Evolutionary conservation across 2,888 invertebrate species (phyloP), one percentile per base, ranked within the genome.

Genomic region (Lydus trimaculatus): DNA sequence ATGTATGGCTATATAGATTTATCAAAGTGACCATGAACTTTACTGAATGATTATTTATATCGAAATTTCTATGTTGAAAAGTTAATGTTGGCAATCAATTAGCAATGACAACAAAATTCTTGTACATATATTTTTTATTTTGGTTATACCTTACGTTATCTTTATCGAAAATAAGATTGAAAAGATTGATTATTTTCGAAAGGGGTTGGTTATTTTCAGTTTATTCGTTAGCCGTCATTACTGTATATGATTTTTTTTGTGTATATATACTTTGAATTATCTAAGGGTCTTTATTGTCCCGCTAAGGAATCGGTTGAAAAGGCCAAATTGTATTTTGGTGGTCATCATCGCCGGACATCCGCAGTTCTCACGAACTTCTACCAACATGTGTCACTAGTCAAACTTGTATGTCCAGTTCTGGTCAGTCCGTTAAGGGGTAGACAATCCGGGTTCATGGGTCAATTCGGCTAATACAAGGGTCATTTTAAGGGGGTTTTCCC

Each of bases 391-490:
- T 81, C 80, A 81, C 79, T 77, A 77, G 78, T 76, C 76, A 78
- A 81, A 81, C 81, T 78, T 78, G 82, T 79, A 81, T 81, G 82
- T 82, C 82, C 82, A 82, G 82, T 82, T 81, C 76, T 82, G 82
- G 82, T 82, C 82, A 82, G 82, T 82, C 81, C 81, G 82, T 82
- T 82, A 81, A 76, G 81, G 81, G 81, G 78, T 77, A 78, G 76
- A 70, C 64, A 72, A 66, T 72, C 74, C 70, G 69, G 76, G 75
- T 76, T 76, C 75, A 77, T 64, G 76, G 80, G 80, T 80, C 80
- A 80, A 75, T 76, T 78, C 76, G 73, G 69, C 74, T 79, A 77
- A 79, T 77, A 77, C 78, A 79, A 78, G 80, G 81, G 79, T 80
- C 76, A 78, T 68, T 78, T 78, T 77, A 77, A 78, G 75, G 79